Base-by-base conservation (phyloP, 2,113 vertebrate species). In the Malurus elegans region DNA sequence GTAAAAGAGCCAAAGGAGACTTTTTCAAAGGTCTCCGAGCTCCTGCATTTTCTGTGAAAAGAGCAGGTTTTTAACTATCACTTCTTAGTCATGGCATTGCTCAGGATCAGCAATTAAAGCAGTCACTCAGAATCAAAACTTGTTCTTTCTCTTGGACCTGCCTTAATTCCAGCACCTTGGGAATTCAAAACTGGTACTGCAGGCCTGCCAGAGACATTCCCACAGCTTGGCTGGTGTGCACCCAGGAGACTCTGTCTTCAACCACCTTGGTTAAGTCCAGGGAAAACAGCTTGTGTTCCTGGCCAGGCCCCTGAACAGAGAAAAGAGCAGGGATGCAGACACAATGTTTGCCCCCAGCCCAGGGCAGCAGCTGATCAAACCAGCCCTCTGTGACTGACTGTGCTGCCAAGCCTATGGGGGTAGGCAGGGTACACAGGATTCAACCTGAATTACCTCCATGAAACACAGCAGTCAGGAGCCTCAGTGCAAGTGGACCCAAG, bases 321-420 rank as follows among this genome's bases (percentile, higher is more conserved):
- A 38, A 58, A 67, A 74, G 61, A 23, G n/a, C 45, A 74, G 53
- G 24, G 32, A 5, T 47, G 38, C 45, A 81, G 32, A 36, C 26
- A 58, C 36, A 44, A 23, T 15, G 23, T 45, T 66, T 73, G 12
- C 10, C 28, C 18, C 6, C 12, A 74, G 28, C 23, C 36, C 45
- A 73, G 32, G 23, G 44, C 18, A 60, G 18, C 60, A 60, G 45
- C 45, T 74, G 45, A 32, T 81, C 45, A 60, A 38, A 74, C 10
- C 53, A 81, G 23, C 38, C 45, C 69, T 20, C 36, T 0, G 0
- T 44, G 23, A 73, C 53, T 74, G 23, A 8, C 23, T 51, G 28
- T 81, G 53, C 45, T 45, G 32, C 45, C 9, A 24, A 15, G 45
- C 45, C 24, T 67, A 53, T 7, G 5, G 24, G 17, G 13, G 2